Conservation (phyloP, 2,888 invertebrate genomes). For the Coenonympha arcania region DNA sequence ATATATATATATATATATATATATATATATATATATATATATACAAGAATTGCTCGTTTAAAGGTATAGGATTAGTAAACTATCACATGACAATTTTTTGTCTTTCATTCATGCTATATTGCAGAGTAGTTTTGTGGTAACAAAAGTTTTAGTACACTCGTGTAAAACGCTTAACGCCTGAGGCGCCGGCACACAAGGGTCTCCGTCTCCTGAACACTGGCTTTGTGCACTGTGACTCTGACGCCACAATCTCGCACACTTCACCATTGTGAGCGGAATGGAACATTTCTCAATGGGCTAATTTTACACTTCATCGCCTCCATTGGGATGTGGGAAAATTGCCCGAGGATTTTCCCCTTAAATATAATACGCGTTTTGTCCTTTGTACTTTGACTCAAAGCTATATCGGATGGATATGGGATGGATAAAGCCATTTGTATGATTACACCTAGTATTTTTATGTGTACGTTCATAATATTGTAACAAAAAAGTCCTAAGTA, state of each 20-base stretch:
- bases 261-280: conserved; percentile 29
- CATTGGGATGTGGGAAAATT: conserved; percentile 21
- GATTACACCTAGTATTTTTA: too few relatives aligned
- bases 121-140: too few relatives aligned
- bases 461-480: too few relatives aligned
- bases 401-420: not conserved
- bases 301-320: conserved; percentile 44
- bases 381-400: not conserved
- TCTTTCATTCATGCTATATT: too few relatives aligned
- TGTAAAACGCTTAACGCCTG: conserved; percentile 23
- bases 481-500: too few relatives aligned
- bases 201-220: conserved; percentile 23
- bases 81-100: too few relatives aligned
- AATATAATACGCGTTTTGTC: conserved; percentile 3
- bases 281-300: conserved; percentile 42
- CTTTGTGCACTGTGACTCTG: conserved; percentile 31
- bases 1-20: too few relatives aligned
- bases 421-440: too few relatives aligned
- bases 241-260: conserved; percentile 37
- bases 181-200: conserved; percentile 23
- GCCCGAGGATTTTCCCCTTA: conserved; percentile 3
- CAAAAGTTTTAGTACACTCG: conserved; percentile 7
- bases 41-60: too few relatives aligned
- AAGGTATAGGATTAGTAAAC: too few relatives aligned
- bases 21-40: too few relatives aligned